Conservation (phyloP, 2,113 vertebrate genomes). For the Sclerurus mexicanus region DNA sequence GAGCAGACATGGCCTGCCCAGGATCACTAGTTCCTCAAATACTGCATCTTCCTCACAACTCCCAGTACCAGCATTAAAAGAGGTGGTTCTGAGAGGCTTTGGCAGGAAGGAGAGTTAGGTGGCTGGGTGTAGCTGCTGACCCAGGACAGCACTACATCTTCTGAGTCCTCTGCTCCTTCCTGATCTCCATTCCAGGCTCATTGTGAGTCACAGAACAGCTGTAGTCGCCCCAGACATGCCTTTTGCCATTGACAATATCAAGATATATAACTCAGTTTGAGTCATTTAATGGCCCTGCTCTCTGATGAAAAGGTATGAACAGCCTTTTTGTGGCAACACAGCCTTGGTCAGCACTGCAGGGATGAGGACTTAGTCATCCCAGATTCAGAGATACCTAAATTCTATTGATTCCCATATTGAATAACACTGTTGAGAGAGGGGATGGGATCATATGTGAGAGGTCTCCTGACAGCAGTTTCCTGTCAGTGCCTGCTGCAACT, state of each 20-base stretch:
- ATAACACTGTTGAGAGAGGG: not conserved
- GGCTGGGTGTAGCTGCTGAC: not conserved
- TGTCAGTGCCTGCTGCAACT: not conserved
- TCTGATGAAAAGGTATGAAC: not conserved
- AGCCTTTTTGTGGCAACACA: not conserved
- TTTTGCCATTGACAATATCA: not conserved
- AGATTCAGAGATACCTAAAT: not conserved
- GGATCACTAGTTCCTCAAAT: not conserved
- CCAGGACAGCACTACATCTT: not conserved
- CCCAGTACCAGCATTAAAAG: not conserved
- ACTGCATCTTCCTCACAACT: not conserved
- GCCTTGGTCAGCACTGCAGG: not conserved
- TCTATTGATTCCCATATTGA: not conserved
- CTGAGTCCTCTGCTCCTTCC: not conserved
- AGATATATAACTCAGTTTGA: not conserved
- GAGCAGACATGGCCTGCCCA: not conserved
- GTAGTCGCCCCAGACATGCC: not conserved
- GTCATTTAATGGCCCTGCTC: not conserved
- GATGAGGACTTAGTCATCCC: not conserved
- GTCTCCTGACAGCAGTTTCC: not conserved
- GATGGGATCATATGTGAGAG: not conserved
- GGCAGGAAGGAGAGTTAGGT: not conserved
- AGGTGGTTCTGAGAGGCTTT: not conserved
- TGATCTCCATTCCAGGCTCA: not conserved
- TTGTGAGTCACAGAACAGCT: not conserved